phyloP scores from a whole-genome alignment of 37 sponge, comb jelly and placozoan genomes.

The Bolinopsis microptera region DNA sequence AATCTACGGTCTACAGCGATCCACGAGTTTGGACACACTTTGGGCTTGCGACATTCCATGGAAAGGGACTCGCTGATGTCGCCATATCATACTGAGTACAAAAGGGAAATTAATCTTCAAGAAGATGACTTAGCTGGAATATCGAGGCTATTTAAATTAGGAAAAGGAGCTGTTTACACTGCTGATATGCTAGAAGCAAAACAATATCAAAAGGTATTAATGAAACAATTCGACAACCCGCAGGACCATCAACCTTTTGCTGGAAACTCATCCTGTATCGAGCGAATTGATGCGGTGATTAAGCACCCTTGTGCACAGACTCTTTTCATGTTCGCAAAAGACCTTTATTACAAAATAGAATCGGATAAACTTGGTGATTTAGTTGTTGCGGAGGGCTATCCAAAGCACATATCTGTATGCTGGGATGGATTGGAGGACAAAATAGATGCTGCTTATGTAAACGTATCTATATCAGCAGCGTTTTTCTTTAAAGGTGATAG shows the following conservation, averaged over 20 bases:
- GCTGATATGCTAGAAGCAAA: background rate
- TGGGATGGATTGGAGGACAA: constrained; percentile 13
- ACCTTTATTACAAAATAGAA: constrained; percentile 36
- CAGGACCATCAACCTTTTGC: constrained; percentile 7
- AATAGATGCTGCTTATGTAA: constrained; percentile 1
- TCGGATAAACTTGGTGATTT: background rate
- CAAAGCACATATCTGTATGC: background rate
- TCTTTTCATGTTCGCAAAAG: background rate
- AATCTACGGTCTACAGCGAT: constrained; percentile 17
- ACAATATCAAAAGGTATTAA: background rate
- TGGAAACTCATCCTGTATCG: background rate
- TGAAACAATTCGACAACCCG: background rate
- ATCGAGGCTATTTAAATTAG: background rate
- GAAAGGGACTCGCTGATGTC: constrained; percentile 15
- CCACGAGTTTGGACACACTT: constrained; percentile 61
- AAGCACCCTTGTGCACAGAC: background rate
- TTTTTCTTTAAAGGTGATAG: constrained; percentile 1
- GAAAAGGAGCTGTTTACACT: constrained; percentile 1
- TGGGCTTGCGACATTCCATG: constrained; percentile 8
- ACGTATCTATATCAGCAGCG: background rate
- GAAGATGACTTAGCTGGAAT: background rate
- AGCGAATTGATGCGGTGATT: background rate
- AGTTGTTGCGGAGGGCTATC: background rate
- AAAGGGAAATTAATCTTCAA: background rate
- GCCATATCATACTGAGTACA: background rate